Base-by-base conservation (phyloP, 2,113 vertebrate genomes). In the Romanogobio albipinnatus region DNA sequence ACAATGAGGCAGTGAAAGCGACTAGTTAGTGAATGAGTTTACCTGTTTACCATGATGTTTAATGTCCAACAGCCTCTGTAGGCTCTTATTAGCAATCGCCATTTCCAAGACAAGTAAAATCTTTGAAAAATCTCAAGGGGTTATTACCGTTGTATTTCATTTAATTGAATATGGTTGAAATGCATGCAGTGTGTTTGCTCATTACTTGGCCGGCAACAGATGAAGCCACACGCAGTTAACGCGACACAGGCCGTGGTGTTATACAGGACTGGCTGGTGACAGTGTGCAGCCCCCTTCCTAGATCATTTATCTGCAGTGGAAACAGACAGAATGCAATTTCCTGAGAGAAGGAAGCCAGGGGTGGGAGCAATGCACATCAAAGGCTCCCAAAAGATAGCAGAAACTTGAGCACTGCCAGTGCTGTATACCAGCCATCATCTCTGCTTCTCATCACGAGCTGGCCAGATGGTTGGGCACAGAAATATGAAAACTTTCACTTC, bases 271-370 rank as follows among this genome's bases (percentile, higher is more conserved):
- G 92, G 89, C 89, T 86, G 86, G 93, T 90, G 94, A 95, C 73
- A 84, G 91, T 92, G 90, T 11, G 83, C 94, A 91, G 93, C 85
- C 92, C 91, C 58, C 90, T 88, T 92, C 88, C 90, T 84, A 93
- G 93, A 94, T 93, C 92, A 75, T 95, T 94, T 95, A 93, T 95
- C 93, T 90, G 59, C 91, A 85, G 91, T 93, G 92, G 93, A 90
- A 92, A 95, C 79, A 92, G 92, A 94, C 83, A 89, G 88, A 92
- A 92, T 93, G 91, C 93, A 92, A 86, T 95, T 96, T 96, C 94
- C 94, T 94, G 91, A 93, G 88, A 91, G 93, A 89, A 91, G 90
- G 88, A 83, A 4, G 76, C 88, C 86, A 88, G 85, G 59, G 81
- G 77, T 77, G 88, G 84, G 85, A 91, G 93, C 91, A 86, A 86